Percentiles rank a stretch among this genome's conserved stretches.
Conservation (phyloP, 1,140 invertebrate species). For the Eumeta japonica region DNA sequence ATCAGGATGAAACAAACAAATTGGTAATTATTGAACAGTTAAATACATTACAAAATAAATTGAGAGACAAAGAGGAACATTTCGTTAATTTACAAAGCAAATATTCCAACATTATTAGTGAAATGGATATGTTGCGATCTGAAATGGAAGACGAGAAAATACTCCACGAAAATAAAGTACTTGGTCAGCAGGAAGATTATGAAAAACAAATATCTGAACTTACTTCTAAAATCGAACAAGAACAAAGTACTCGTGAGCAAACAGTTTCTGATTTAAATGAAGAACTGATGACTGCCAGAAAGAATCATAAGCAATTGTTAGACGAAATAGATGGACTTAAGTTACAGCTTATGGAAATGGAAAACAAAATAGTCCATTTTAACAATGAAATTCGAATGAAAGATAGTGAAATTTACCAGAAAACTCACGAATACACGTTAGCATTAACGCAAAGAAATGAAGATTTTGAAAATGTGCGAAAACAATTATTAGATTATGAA, state of each 20-base stretch:
- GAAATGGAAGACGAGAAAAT: conserved; percentile 48
- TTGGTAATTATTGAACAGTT: conserved; percentile 41
- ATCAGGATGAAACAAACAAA: conserved; percentile 55
- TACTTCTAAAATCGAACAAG: conserved; percentile 19
- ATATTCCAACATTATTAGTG: conserved; percentile 39
- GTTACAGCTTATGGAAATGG: conserved; percentile 13
- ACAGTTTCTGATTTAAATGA: conserved; percentile 23
- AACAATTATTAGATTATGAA: conserved; percentile 46
- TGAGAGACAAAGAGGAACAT: conserved; percentile 51
- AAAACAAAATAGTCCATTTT: conserved; percentile 27
- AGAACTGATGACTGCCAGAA: conserved; percentile 30
- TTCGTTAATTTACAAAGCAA: conserved; percentile 35
- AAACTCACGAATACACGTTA: conserved; percentile 36
- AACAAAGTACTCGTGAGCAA: conserved; percentile 20
- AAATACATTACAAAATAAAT: conserved; percentile 39
- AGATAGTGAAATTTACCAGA: conserved; percentile 46
- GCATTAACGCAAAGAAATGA: conserved; percentile 36
- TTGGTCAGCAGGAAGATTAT: conserved; percentile 45
- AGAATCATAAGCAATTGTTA: conserved; percentile 24
- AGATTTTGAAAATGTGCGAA: conserved; percentile 46
- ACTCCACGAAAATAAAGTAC: conserved; percentile 44
- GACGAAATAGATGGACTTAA: conserved; percentile 16
- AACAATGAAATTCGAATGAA: conserved; percentile 33
- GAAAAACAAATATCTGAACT: conserved; percentile 39
- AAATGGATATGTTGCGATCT: conserved; percentile 44